These are phyloP conservation scores for Diarsia dahlii DNA, from an alignment of 2,888 invertebrate genomes.

Conservation along the genomic window DNA sequence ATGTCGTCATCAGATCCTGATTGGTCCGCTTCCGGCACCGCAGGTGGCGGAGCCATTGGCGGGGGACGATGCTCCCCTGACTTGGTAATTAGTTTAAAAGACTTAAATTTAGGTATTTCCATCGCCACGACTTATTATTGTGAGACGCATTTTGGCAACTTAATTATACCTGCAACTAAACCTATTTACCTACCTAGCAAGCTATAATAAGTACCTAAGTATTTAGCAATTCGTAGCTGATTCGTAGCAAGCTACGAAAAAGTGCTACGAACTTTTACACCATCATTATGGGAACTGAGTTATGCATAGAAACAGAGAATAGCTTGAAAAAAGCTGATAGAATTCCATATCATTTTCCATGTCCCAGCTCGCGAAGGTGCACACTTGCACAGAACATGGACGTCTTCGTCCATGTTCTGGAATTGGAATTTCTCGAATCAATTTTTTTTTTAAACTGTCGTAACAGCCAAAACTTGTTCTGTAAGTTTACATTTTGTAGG, in stretches of 20 bases:
- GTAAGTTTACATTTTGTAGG: neutral
- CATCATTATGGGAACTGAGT: neutral
- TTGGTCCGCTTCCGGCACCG: too few relatives aligned
- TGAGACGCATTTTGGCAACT: conserved; percentile 15
- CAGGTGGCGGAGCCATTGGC: too few relatives aligned
- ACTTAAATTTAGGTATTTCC: conserved; percentile 4
- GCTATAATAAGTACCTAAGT: too few relatives aligned
- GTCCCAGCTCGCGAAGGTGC: too few relatives aligned
- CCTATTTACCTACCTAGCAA: too few relatives aligned
- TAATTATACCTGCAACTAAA: conserved; percentile 24
- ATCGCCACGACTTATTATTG: neutral
- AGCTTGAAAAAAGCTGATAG: too few relatives aligned
- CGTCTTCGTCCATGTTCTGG: too few relatives aligned
- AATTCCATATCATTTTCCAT: neutral
- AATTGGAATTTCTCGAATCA: too few relatives aligned
- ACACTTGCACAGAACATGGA: too few relatives aligned
- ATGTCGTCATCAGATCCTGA: too few relatives aligned
- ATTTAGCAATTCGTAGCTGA: neutral
- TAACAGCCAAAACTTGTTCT: neutral
- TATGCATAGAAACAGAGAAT: neutral
- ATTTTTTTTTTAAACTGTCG: neutral
- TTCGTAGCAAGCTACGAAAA: conserved; percentile 1
- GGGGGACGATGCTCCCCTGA: too few relatives aligned
- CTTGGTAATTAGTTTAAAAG: conserved; percentile 32
- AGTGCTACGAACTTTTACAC: neutral